Evolutionary conservation across 2,113 vertebrate genomes (phyloP).

Genomic region (Tetrao urogallus): DNA sequence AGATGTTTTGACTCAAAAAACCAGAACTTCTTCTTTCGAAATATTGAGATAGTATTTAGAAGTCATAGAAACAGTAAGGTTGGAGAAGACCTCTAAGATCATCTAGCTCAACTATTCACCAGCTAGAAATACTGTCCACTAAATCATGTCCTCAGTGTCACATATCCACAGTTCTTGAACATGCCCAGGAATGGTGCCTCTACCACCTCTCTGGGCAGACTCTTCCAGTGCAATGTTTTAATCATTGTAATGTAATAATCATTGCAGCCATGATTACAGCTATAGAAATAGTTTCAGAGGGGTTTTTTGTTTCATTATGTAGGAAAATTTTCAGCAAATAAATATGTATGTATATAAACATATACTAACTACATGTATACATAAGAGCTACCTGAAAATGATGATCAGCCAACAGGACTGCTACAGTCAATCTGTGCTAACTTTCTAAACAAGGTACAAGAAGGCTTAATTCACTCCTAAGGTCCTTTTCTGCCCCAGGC

Average conservation of each 20-base stretch:
- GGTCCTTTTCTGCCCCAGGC: background rate
- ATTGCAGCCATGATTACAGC: background rate
- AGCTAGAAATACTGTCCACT: too few relatives aligned
- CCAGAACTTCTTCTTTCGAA: background rate
- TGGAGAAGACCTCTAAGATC: too few relatives aligned
- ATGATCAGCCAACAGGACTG: background rate
- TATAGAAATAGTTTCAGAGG: background rate
- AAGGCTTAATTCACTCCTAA: fast-evolving
- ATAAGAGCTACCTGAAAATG: background rate
- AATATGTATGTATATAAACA: background rate
- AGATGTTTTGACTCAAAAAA: conserved; percentile 26
- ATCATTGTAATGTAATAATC: background rate
- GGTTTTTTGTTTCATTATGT: background rate
- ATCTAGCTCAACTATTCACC: too few relatives aligned
- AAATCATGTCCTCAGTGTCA: too few relatives aligned
- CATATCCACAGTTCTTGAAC: too few relatives aligned
- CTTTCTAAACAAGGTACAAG: background rate
- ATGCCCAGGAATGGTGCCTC: too few relatives aligned
- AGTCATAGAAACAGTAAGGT: background rate
- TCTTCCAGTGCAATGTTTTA: background rate
- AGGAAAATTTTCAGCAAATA: background rate
- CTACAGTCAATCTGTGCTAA: background rate
- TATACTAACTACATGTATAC: background rate
- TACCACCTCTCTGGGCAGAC: too few relatives aligned
- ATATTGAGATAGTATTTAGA: background rate